phyloP scores from a whole-genome alignment of 2,113 vertebrate genomes.

The Solea solea region DNA sequence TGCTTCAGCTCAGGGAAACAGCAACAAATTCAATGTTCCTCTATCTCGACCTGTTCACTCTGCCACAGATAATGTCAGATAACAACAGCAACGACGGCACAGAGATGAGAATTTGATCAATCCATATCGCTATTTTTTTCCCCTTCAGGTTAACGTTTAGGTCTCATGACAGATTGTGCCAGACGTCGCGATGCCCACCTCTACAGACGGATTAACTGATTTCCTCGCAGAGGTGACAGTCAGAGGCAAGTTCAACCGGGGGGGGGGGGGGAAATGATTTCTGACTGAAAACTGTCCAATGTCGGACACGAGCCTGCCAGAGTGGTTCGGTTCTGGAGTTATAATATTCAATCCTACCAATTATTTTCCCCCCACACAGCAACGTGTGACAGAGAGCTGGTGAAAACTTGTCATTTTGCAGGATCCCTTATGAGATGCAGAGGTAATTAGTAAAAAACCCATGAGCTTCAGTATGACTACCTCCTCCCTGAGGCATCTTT shows the following conservation, averaged over 20 bases:
- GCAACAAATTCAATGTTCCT: slow-evolving; percentile 26
- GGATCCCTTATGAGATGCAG: slow-evolving; percentile 46
- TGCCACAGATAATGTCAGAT: slow-evolving; percentile 34
- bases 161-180: slow-evolving; percentile 10
- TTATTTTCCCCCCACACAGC: slow-evolving; percentile 50
- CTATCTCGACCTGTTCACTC: slow-evolving; percentile 48
- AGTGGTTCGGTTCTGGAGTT: slow-evolving; percentile 5
- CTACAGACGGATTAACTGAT: slow-evolving; percentile 45
- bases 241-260: slow-evolving; percentile 6
- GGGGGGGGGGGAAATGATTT: slow-evolving; percentile 23
- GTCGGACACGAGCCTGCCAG: slow-evolving; percentile 34
- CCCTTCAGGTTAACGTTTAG: slow-evolving; percentile 11
- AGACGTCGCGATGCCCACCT: slow-evolving; percentile 19
- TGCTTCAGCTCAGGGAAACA: slow-evolving; percentile 29
- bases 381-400: slow-evolving; percentile 34
- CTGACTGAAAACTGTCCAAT: slow-evolving; percentile 25
- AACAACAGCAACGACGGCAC: slow-evolving; percentile 36
- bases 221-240: slow-evolving; percentile 15
- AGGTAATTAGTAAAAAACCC: slow-evolving; percentile 62
- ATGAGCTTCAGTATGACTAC: slow-evolving; percentile 51
- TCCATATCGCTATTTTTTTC: slow-evolving; percentile 15
- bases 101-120: slow-evolving; percentile 38
- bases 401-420: slow-evolving; percentile 48
- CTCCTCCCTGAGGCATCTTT: slow-evolving; percentile 53
- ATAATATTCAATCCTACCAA: slow-evolving; percentile 37